A percentile compares a stretch with the other conserved stretches of the same genome.
These are phyloP conservation scores for Agrotis clavis DNA, from an alignment of 2,888 invertebrate genomes.

Conservation along the genomic window DNA sequence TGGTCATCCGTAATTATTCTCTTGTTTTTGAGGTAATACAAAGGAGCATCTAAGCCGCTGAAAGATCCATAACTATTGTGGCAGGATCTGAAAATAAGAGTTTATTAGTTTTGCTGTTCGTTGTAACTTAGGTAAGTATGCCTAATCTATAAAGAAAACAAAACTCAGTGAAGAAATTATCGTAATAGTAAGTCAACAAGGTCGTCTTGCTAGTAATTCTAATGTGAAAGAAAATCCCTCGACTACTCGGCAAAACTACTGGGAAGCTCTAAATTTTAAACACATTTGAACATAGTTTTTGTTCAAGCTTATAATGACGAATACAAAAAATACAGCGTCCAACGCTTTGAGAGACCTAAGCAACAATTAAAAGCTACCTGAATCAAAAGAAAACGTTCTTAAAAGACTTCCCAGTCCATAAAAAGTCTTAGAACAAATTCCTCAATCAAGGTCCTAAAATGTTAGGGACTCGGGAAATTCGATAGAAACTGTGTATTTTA, in stretches of 20 bases:
- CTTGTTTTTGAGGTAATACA: slow-evolving; percentile 91
- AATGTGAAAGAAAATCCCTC: too few relatives aligned
- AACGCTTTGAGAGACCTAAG: too few relatives aligned
- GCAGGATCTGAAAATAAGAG: slow-evolving; percentile 84
- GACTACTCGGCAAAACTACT: too few relatives aligned
- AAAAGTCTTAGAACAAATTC: slow-evolving; percentile 5
- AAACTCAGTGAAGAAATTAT: too few relatives aligned
- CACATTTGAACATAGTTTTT: too few relatives aligned
- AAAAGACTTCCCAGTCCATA: slow-evolving; percentile 34
- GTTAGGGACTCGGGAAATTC: slow-evolving; percentile 15
- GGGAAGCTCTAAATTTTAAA: too few relatives aligned
- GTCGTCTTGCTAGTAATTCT: too few relatives aligned
- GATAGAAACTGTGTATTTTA: slow-evolving; percentile 10
- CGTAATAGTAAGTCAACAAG: too few relatives aligned
- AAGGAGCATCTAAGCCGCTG: slow-evolving; percentile 89
- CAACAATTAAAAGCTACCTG: slow-evolving; percentile 21
- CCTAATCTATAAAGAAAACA: not conserved
- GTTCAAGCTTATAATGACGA: too few relatives aligned
- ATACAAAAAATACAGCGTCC: too few relatives aligned
- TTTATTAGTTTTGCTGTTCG: not conserved
- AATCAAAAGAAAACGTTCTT: slow-evolving; percentile 26
- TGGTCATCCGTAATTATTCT: slow-evolving; percentile 89
- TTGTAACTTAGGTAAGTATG: too few relatives aligned
- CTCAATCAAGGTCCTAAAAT: slow-evolving; percentile 17
- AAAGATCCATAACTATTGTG: slow-evolving; percentile 88